Evolutionary conservation across 2,888 invertebrate genomes (phyloP).

Genomic region (Archips xylosteana): DNA sequence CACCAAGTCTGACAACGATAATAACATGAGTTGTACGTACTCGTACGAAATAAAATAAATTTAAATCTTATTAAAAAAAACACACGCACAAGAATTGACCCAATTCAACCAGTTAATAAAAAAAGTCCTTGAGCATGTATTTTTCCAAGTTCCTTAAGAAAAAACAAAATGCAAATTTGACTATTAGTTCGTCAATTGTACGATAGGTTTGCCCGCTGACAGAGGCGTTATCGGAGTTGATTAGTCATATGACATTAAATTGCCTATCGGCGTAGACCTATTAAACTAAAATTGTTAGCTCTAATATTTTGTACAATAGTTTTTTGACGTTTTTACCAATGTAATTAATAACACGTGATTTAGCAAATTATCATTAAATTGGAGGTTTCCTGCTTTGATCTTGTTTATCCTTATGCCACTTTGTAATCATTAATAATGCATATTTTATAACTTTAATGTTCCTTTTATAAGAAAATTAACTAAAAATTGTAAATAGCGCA

Average conservation of each 20-base stretch:
- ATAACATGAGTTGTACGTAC: not conserved
- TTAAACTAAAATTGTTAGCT: not conserved
- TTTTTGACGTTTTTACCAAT: constrained; percentile 4
- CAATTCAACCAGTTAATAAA: not conserved
- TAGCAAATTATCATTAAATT: not conserved
- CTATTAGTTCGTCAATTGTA: not conserved
- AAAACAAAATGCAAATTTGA: not conserved
- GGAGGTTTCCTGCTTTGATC: not conserved
- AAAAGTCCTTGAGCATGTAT: constrained; percentile 2
- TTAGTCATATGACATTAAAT: constrained; percentile 28
- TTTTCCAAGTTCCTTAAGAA: not conserved
- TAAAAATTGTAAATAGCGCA: no score
- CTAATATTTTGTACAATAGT: not conserved
- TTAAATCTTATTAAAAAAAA: not conserved
- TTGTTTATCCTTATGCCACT: not conserved
- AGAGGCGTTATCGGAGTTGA: not conserved
- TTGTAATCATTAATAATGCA: no score
- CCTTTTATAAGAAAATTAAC: no score
- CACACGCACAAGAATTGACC: not conserved
- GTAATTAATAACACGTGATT: constrained; percentile 7
- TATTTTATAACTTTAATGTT: no score
- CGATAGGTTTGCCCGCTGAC: not conserved
- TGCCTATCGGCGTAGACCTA: constrained; percentile 24
- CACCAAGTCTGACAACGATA: not conserved
- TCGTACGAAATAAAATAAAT: not conserved